Conservation (phyloP, 1,140 invertebrate genomes). For the Scaptomyza hsui region DNA sequence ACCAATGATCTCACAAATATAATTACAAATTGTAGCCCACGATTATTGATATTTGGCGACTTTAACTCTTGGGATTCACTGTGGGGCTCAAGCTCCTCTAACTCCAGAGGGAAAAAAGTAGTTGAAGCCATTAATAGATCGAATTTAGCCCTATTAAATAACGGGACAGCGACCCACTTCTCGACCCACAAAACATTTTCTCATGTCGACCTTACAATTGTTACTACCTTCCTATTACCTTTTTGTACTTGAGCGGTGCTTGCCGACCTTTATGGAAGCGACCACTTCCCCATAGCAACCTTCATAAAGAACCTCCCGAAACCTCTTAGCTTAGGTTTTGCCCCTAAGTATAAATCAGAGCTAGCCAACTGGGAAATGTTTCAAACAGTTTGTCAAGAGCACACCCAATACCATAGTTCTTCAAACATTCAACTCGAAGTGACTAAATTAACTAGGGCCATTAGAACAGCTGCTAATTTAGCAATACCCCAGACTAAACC, state of each 20-base stretch:
- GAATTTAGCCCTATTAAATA: too few species aligned
- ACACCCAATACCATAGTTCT: background rate
- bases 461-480: conserved; percentile 11
- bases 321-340: background rate
- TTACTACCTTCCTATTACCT: conserved; percentile 1
- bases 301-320: background rate
- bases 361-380: conserved; percentile 28
- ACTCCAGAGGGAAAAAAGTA: conserved; percentile 28
- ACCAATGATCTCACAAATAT: conserved; percentile 5
- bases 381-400: background rate
- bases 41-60: conserved; percentile 24
- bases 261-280: background rate
- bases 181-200: conserved; percentile 25
- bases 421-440: conserved; percentile 5
- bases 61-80: conserved; percentile 21
- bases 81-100: conserved; percentile 19
- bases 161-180: conserved; percentile 7
- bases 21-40: background rate
- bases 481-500: conserved; percentile 33
- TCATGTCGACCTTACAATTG: conserved; percentile 20
- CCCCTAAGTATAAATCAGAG: conserved; percentile 16
- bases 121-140: conserved; percentile 11
- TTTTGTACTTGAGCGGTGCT: conserved; percentile 17
- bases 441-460: conserved; percentile 15
- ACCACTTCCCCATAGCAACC: conserved; percentile 26